phyloP scores from a whole-genome alignment of 2,797 vertebrate species.

The Novumbra hubbsi region DNA sequence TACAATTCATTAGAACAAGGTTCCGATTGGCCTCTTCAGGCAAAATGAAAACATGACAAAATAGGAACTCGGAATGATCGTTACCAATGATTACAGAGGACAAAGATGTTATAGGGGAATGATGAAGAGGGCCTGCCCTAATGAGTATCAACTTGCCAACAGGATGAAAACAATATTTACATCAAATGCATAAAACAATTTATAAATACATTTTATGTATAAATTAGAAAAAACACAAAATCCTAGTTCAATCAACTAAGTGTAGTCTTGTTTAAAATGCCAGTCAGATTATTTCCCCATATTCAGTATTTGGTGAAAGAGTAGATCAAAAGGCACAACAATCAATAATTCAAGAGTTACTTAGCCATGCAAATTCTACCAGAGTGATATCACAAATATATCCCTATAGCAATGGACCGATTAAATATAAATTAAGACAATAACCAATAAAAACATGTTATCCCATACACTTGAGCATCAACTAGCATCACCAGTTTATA shows the following conservation, averaged over 20 bases:
- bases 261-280: slow-evolving; percentile 64
- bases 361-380: slow-evolving; percentile 62
- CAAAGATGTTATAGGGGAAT: slow-evolving; percentile 49
- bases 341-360: slow-evolving; percentile 56
- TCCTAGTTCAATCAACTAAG: slow-evolving; percentile 67
- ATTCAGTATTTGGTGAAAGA: slow-evolving; percentile 72
- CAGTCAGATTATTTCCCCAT: slow-evolving; percentile 64
- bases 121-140: slow-evolving; percentile 81
- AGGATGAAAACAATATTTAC: slow-evolving; percentile 76
- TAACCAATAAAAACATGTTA: slow-evolving; percentile 50
- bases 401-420: slow-evolving; percentile 53
- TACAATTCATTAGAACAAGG: slow-evolving; percentile 15
- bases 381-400: slow-evolving; percentile 41
- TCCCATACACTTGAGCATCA: slow-evolving; percentile 47
- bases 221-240: slow-evolving; percentile 79
- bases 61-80: slow-evolving; percentile 35
- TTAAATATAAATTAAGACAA: slow-evolving; percentile 73
- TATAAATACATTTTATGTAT: slow-evolving; percentile 93
- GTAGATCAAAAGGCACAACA: slow-evolving; percentile 66
- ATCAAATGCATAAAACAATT: slow-evolving; percentile 83
- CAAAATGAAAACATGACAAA: slow-evolving; percentile 1
- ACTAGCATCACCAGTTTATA: slow-evolving; percentile 51
- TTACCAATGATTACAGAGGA: slow-evolving; percentile 48
- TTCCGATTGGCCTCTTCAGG: slow-evolving; percentile 8
- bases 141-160: slow-evolving; percentile 57